Percentiles rank a stretch among this genome's conserved stretches.
These are phyloP conservation scores for Ctenochaetus hawaiiensis DNA, from an alignment of 2,797 vertebrate species.

Conservation along the genomic window DNA sequence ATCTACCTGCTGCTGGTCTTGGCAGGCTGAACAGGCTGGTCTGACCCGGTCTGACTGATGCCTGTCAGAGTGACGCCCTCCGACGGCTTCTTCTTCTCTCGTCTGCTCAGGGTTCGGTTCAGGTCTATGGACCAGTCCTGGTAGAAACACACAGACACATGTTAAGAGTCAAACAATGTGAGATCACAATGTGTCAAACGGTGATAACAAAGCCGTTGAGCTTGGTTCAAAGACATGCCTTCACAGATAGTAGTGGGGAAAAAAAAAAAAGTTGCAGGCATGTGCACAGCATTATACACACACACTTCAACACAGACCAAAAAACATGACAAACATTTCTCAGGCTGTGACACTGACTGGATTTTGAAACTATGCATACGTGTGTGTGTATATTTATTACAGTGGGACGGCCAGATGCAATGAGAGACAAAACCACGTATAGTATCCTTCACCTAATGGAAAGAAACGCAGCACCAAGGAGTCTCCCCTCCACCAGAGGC, in stretches of 20 bases:
- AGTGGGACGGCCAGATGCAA: conserved; percentile 7
- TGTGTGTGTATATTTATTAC: neutral
- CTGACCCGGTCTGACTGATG: conserved; percentile 90
- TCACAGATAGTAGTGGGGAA: conserved; percentile 3
- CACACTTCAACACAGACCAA: conserved; percentile 31
- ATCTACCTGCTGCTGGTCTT: conserved; percentile 90
- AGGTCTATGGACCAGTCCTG: conserved; percentile 97
- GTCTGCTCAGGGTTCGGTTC: conserved; percentile 93
- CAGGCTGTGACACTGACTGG: conserved; percentile 15
- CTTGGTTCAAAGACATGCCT: conserved; percentile 30
- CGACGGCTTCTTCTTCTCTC: conserved; percentile 93
- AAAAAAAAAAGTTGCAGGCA: conserved; percentile 15
- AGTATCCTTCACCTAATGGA: conserved; percentile 61
- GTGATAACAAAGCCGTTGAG: neutral
- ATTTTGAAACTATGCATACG: conserved; percentile 44
- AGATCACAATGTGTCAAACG: neutral
- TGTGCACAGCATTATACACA: conserved; percentile 47
- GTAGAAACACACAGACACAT: conserved; percentile 45
- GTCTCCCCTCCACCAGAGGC: conserved; percentile 46
- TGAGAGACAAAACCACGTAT: conserved; percentile 6
- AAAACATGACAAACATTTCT: conserved; percentile 25
- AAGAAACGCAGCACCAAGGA: conserved; percentile 42
- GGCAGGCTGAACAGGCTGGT: conserved; percentile 84
- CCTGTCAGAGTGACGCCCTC: conserved; percentile 95
- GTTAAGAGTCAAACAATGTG: neutral